Conservation (phyloP, 2,113 vertebrate species). For the Apaloderma vittatum region DNA sequence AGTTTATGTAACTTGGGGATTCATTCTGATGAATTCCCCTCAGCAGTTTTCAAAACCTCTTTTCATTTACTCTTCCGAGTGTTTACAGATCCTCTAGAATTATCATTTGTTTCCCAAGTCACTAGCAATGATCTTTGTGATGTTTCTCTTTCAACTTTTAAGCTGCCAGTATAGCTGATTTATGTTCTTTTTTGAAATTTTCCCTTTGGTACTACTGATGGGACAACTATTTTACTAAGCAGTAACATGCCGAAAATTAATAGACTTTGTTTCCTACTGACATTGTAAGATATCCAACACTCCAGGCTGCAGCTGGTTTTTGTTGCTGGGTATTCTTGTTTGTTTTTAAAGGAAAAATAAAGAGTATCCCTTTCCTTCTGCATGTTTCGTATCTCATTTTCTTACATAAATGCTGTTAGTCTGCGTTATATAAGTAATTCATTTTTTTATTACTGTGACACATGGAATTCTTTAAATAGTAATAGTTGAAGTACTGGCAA, state of each 20-base stretch:
- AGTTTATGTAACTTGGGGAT: conserved; percentile 41
- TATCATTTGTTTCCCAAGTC: conserved; percentile 62
- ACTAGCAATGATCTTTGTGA: conserved; percentile 18
- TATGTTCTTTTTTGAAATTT: conserved; percentile 33
- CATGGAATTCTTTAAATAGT: neutral
- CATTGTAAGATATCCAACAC: neutral
- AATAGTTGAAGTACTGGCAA: neutral
- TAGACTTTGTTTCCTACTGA: conserved; percentile 34
- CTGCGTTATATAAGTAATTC: neutral
- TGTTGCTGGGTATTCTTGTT: neutral
- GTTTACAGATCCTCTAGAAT: conserved; percentile 61
- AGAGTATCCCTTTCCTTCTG: neutral
- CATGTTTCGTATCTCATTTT: rapidly evolving
- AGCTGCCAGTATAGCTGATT: conserved; percentile 55
- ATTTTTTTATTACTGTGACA: neutral
- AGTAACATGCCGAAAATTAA: conserved; percentile 59
- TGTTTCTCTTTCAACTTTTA: conserved; percentile 61
- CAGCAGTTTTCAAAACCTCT: conserved; percentile 63
- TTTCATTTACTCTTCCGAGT: conserved; percentile 70
- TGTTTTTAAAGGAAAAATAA: neutral
- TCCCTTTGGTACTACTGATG: conserved; percentile 7
- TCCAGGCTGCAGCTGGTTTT: neutral
- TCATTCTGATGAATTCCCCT: conserved; percentile 57
- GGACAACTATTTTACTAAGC: conserved; percentile 37
- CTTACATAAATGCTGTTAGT: neutral